Base-by-base conservation (phyloP, 2,888 invertebrate species). In the Tanypteryx hageni region DNA sequence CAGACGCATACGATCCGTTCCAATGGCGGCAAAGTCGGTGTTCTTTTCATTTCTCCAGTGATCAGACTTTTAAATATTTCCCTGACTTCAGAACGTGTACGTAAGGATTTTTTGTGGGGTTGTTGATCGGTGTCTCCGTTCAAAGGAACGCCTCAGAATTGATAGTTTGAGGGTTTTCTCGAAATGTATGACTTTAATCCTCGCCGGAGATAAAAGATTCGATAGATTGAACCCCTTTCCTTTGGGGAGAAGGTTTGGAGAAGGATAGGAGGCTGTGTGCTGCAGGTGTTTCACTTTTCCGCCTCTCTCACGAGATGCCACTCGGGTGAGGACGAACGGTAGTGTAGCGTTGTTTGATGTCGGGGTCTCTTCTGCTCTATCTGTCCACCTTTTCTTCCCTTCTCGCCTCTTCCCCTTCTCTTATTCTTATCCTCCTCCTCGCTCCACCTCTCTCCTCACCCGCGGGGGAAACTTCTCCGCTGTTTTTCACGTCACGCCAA, bases 271-370 rank as follows among this genome's bases (percentile, higher is more conserved):
- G 9, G 81, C 31, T 18, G 16, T 64, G 11, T 14, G 61, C 16
- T 27, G 64, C 89, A 64, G 89, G 58, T 86, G 89, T 89, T 89
- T 89, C 89, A 31, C 44, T 89, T 83, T 44, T 83, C 83, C 83
- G 83, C 64, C 31, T 22, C 10, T 18, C 64, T 61, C 89, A 58
- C 56, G 68, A 89, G 64, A 89, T 89, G 89, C 9, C 64, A 56
- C 89, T 44, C 64, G 64, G 64, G 44, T 89, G 44, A 44, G 61
- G 64, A 68, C 61, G 31, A 14, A 18, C 31, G 59, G 64, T 61
- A 18, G 8, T 31, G 31, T 44, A n/a, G 83, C 83, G 89, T 3
- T 27, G 89, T 11, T 27, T 14, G 18, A 68, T 68, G 18, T 18
- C 68, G 22, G 44, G 22, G 68, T 68, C 76, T 22, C 11, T 13